phyloP scores from a whole-genome alignment of 2,113 vertebrate species.

The Saiga tatarica region DNA sequence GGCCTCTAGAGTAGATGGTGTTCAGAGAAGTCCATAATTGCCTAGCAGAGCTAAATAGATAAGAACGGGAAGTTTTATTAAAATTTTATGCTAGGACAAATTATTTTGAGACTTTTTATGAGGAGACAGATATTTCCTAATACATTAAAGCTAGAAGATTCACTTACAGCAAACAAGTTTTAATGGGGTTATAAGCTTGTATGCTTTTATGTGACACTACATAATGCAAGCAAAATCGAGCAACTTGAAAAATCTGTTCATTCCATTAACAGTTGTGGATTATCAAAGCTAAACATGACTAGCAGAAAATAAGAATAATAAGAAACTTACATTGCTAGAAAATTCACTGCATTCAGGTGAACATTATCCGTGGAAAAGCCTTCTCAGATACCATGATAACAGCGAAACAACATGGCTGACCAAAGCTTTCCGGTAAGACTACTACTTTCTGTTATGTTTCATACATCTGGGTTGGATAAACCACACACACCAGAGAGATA shows the following conservation, averaged over 20 bases:
- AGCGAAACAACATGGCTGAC: neutral
- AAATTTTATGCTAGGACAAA: neutral
- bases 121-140: neutral
- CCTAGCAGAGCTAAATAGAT: neutral
- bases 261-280: neutral
- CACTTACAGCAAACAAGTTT: neutral
- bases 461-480: neutral
- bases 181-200: neutral
- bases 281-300: neutral
- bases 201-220: neutral
- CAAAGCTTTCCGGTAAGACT: too few relatives aligned
- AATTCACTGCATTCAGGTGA: neutral
- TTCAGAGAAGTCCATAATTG: neutral
- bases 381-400: neutral
- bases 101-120: neutral
- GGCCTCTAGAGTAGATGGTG: neutral
- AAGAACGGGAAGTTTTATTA: neutral
- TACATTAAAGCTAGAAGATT: neutral
- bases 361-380: neutral
- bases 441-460: neutral
- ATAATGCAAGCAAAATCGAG: neutral
- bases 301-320: neutral
- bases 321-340: neutral
- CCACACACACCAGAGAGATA: neutral
- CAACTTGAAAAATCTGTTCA: neutral